Evolutionary conservation across 2,888 invertebrate species (phyloP), one percentile per base, ranked within the genome.

Genomic region (Conchocele bisecta): DNA sequence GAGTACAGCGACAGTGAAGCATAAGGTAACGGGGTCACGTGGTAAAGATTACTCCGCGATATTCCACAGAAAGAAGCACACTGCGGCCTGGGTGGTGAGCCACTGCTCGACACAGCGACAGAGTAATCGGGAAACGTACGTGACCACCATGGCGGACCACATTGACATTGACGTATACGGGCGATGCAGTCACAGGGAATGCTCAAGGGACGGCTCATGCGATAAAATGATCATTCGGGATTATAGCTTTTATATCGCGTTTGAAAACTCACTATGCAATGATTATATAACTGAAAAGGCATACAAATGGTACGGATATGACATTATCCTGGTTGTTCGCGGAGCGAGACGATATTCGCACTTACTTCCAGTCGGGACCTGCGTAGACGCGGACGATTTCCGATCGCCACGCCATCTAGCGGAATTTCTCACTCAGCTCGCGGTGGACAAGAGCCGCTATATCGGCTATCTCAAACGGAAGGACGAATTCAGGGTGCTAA

Each of bases 231-330:
- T 53, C 20, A 39, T 31, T 17, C 29, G 22, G 6, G 22, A 22
- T 17, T 63, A 63, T 42, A 63, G 42, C 41, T 63, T 39, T 44
- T 63, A 22, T 15, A 13, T 63, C 15, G 51, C 53, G 4, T 63
- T 63, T 29, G 63, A 63, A 22, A 63, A 63, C 31, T 53, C 53
- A 20, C 15, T 63, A 1, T 63, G 63, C 35, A 53, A 31, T 41
- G 63, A 63, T 42, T 63, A 63, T 42, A 63, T 63, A 13, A 42
- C 63, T 11, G 53, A 53, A 13, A 63, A 63, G 39, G 29, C 44
- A n/a, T 53, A 44, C 22, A 5, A 28, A 26, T 44, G 33, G 6
- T 63, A 31, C 17, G 33, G 33, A 11, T 33, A 29, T 31, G 41
- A 42, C 24, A 33, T 17, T 29, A 41, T 59, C 35, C 6, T 33